Conservation (phyloP, 2,113 vertebrate species). For the Bombycilla garrulus region DNA sequence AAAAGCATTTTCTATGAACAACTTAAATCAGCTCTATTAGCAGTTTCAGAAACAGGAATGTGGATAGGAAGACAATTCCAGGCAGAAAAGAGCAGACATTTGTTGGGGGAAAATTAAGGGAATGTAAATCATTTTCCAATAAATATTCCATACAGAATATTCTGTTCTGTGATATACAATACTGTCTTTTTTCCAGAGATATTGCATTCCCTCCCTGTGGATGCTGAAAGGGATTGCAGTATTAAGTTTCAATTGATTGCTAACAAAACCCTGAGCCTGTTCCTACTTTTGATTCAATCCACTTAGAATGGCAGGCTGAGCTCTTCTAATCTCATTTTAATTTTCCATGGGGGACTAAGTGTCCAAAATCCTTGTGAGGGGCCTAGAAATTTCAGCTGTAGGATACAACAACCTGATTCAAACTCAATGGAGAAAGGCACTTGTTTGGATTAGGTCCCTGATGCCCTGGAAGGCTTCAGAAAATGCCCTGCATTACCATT, state of each 20-base stretch:
- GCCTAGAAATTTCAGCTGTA: constrained; percentile 6
- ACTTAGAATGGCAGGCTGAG: constrained; percentile 54
- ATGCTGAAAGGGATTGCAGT: constrained; percentile 34
- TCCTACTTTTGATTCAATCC: constrained; percentile 56
- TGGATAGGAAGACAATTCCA: constrained; percentile 3
- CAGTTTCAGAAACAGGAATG: constrained; percentile 3
- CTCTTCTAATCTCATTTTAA: constrained; percentile 60
- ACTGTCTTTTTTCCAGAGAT: constrained; percentile 39
- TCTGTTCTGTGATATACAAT: constrained; percentile 35
- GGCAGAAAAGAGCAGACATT: constrained; percentile 21
- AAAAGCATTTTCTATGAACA: neutral
- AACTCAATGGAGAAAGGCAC: neutral
- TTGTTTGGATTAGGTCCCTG: neutral
- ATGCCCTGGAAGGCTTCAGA: fast-evolving
- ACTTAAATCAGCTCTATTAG: constrained; percentile 36
- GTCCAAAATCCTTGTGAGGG: constrained; percentile 12
- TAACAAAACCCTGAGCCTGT: constrained; percentile 48
- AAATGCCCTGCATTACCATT: neutral
- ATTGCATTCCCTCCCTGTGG: constrained; percentile 49
- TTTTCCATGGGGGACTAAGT: constrained; percentile 39
- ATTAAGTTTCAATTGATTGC: constrained; percentile 53
- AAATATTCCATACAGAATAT: constrained; percentile 55
- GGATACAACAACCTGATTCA: neutral
- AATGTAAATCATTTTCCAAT: constrained; percentile 56
- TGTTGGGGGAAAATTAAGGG: constrained; percentile 13